A percentile compares a stretch with the other conserved stretches of the same genome.
phyloP scores from a whole-genome alignment of 2,888 invertebrate genomes.

The Flexamia atlantica region DNA sequence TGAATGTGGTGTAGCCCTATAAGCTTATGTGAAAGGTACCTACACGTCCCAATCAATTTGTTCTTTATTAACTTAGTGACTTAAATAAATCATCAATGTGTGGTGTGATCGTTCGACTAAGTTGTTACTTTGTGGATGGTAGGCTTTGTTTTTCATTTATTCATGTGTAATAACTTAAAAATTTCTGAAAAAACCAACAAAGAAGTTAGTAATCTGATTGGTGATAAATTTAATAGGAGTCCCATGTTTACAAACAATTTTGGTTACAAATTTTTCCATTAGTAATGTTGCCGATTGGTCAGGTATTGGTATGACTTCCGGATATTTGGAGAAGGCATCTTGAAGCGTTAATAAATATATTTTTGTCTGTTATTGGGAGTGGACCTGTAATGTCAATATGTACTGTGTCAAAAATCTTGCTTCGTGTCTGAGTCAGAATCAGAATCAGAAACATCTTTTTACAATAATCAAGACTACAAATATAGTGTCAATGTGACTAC shows the following conservation, averaged over 20 bases:
- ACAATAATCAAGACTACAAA: too few species aligned
- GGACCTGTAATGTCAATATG: conserved; percentile 72
- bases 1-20: conserved; percentile 62
- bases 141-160: conserved; percentile 68
- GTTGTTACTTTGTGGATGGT: conserved; percentile 71
- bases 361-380: conserved; percentile 71
- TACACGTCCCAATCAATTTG: conserved; percentile 72
- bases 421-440: too few species aligned
- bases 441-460: too few species aligned
- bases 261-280: conserved; percentile 71
- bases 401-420: too few species aligned
- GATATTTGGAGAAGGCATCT: conserved; percentile 70
- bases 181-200: conserved; percentile 71
- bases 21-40: conserved; percentile 70
- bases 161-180: conserved; percentile 38
- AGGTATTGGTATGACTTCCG: conserved; percentile 71
- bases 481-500: too few species aligned
- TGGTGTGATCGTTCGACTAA: conserved; percentile 71
- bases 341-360: conserved; percentile 71
- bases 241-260: conserved; percentile 71
- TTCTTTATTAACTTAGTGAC: conserved; percentile 70
- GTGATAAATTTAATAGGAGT: conserved; percentile 72
- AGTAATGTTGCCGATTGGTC: conserved; percentile 72
- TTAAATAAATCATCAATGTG: conserved; percentile 71
- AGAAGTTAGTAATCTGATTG: conserved; percentile 73